These are phyloP conservation scores for Oreonectes daqikongensis DNA, from an alignment of 2,797 vertebrate species.

Conservation along the genomic window DNA sequence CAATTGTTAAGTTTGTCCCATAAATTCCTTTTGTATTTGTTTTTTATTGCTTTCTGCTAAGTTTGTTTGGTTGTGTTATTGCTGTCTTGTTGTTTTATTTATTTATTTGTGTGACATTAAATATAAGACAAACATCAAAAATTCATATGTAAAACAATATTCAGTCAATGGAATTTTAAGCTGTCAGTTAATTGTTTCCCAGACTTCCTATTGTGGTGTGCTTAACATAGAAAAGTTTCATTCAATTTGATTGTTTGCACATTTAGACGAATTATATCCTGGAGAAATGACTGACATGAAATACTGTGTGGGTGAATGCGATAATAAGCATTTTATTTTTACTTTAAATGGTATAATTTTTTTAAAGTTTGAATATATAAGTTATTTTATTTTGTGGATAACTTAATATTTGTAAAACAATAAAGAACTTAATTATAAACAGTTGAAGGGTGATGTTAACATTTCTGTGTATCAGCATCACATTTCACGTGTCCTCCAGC, in stretches of 20 bases:
- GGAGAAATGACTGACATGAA: constrained; percentile 61
- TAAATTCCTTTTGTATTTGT: not conserved
- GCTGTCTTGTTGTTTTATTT: constrained; percentile 30
- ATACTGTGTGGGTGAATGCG: constrained; percentile 68
- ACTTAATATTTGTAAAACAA: constrained; percentile 85
- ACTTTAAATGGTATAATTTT: constrained; percentile 70
- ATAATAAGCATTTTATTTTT: constrained; percentile 69
- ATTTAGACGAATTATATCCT: constrained; percentile 69
- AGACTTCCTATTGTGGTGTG: not conserved
- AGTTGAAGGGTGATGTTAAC: constrained; percentile 67
- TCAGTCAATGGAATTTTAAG: not conserved
- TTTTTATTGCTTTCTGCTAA: not conserved
- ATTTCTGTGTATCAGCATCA: constrained; percentile 2
- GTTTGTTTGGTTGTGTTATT: constrained; percentile 8
- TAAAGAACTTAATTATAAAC: constrained; percentile 72
- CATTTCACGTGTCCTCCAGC: constrained; percentile 53
- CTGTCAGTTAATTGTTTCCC: constrained; percentile 1
- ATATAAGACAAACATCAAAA: constrained; percentile 12
- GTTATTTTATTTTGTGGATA: constrained; percentile 87
- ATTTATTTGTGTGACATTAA: constrained; percentile 43
- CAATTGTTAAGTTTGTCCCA: not conserved
- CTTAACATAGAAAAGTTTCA: constrained; percentile 4
- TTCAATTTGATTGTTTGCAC: constrained; percentile 70
- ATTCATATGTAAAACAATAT: constrained; percentile 20
- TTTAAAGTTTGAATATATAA: constrained; percentile 79